These are phyloP conservation scores for Dendrolimus kikuchii DNA, from an alignment of 1,140 invertebrate genomes.

Conservation along the genomic window DNA sequence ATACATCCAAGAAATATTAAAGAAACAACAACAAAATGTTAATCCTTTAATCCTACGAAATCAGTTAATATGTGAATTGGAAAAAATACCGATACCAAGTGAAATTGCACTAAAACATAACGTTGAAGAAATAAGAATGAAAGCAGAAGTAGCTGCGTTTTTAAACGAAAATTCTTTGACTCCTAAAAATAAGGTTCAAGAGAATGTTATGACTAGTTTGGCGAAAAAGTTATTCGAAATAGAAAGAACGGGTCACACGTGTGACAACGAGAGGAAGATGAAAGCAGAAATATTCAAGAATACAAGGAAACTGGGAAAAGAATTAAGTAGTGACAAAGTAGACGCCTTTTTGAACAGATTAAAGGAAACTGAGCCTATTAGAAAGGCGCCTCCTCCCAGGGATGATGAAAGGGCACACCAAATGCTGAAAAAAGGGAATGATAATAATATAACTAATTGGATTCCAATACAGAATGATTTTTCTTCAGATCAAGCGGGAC, in stretches of 20 bases:
- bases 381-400: conserved; percentile 10
- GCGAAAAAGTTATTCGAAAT: conserved; percentile 26
- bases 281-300: conserved; percentile 25
- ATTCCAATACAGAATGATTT: no score
- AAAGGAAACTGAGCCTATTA: conserved; percentile 17
- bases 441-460: no score
- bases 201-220: conserved; percentile 10
- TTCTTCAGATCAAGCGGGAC: no score
- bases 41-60: conserved; percentile 26
- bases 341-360: conserved; percentile 24
- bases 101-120: conserved; percentile 19
- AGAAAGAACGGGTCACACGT: conserved; percentile 20
- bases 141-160: conserved; percentile 26
- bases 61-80: conserved; percentile 33
- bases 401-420: not conserved
- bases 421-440: no score
- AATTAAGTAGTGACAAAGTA: conserved; percentile 15
- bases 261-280: conserved; percentile 22
- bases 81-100: conserved; percentile 26
- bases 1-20: conserved; percentile 13
- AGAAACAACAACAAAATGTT: conserved; percentile 4
- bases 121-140: conserved; percentile 34
- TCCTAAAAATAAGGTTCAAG: conserved; percentile 10
- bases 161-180: conserved; percentile 18
- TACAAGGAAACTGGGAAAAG: conserved; percentile 21